phyloP scores from a whole-genome alignment of 1,140 invertebrate species.

The Heliothis virescens region DNA sequence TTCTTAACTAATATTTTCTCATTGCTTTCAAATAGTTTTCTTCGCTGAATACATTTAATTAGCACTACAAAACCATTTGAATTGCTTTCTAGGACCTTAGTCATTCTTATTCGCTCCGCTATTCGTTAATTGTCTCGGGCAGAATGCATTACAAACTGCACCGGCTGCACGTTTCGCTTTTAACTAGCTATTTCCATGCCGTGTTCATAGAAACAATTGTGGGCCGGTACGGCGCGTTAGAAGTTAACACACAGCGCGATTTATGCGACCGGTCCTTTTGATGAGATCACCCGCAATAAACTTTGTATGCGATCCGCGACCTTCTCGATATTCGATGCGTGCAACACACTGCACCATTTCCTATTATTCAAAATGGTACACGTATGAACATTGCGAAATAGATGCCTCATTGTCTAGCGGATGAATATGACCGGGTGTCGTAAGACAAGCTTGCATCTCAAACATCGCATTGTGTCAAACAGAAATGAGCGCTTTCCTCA shows the following conservation, averaged over 20 bases:
- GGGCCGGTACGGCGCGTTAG: slow-evolving; percentile 68
- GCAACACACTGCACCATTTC: slow-evolving; percentile 80
- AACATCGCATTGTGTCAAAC: slow-evolving; percentile 34
- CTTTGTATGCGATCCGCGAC: slow-evolving; percentile 81
- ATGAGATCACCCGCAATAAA: slow-evolving; percentile 81
- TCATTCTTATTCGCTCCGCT: slow-evolving; percentile 38
- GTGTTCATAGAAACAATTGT: slow-evolving; percentile 78
- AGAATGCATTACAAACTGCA: slow-evolving; percentile 51
- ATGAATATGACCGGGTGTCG: slow-evolving; percentile 56
- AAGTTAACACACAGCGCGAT: slow-evolving; percentile 74
- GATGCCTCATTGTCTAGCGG: slow-evolving; percentile 76
- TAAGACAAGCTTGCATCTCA: slow-evolving; percentile 54
- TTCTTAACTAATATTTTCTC: background rate
- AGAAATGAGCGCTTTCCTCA: slow-evolving; percentile 2
- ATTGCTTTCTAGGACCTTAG: slow-evolving; percentile 6
- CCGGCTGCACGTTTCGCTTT: slow-evolving; percentile 52
- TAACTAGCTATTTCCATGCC: slow-evolving; percentile 79
- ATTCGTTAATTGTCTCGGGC: slow-evolving; percentile 52
- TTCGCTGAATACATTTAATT: slow-evolving; percentile 22
- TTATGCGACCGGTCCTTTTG: slow-evolving; percentile 82
- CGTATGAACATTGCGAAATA: slow-evolving; percentile 73
- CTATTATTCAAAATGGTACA: slow-evolving; percentile 78
- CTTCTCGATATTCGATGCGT: slow-evolving; percentile 80
- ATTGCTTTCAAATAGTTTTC: slow-evolving; percentile 15
- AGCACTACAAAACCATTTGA: slow-evolving; percentile 1